Conservation (phyloP, 2,888 invertebrate species). For the Perdita meconis region DNA sequence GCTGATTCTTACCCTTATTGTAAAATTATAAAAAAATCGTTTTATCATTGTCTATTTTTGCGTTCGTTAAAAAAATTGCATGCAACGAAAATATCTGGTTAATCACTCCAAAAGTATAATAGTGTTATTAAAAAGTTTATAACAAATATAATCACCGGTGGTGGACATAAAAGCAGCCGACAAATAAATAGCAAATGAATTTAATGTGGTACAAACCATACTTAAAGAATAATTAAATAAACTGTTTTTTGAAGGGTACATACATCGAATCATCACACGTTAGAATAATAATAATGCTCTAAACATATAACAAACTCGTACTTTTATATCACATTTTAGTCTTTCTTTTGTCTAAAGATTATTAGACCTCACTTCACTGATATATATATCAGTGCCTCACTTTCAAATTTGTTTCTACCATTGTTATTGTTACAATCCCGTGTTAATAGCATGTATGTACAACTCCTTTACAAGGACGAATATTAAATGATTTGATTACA, state of each 20-base stretch:
- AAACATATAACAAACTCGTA: too few species aligned
- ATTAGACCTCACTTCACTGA: too few species aligned
- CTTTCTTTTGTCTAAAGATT: too few species aligned
- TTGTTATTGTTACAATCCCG: too few species aligned
- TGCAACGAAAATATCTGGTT: slow-evolving; percentile 76
- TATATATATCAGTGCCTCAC: too few species aligned
- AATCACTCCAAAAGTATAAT: slow-evolving; percentile 35
- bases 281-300: too few species aligned
- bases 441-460: too few species aligned
- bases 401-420: too few species aligned
- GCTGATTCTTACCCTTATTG: slow-evolving; percentile 74
- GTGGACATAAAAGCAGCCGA: background rate
- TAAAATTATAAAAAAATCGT: slow-evolving; percentile 39
- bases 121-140: background rate
- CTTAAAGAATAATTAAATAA: background rate
- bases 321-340: too few species aligned
- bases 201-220: background rate
- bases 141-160: slow-evolving; percentile 13
- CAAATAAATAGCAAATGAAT: slow-evolving; percentile 6
- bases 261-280: too few species aligned
- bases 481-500: slow-evolving; percentile 48
- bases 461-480: too few species aligned
- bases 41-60: slow-evolving; percentile 75
- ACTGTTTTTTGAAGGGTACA: too few species aligned
- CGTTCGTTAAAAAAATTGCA: slow-evolving; percentile 70